Evolutionary conservation across 2,888 invertebrate species (phyloP).

Genomic region (Mechanitis mazaeus): DNA sequence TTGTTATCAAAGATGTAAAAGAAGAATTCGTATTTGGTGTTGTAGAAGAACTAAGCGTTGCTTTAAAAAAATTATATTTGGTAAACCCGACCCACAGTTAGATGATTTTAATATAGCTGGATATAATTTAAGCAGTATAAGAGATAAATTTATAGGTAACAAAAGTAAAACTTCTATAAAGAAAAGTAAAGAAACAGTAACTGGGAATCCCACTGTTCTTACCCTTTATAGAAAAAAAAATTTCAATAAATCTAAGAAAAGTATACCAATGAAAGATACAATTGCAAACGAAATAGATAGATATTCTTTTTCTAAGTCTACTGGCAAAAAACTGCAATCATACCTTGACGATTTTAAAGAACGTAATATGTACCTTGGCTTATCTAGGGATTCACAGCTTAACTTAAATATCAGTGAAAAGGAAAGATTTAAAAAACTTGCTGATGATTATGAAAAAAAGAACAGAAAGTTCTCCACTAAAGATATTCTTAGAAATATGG

Average conservation of each 20-base stretch:
- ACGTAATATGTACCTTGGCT: constrained; percentile 22
- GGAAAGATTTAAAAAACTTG: constrained; percentile 17
- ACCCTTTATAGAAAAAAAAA: constrained; percentile 35
- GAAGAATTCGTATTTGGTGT: constrained; percentile 33
- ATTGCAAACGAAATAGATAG: constrained; percentile 23
- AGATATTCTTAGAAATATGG: constrained; percentile 33
- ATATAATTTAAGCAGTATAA: no score
- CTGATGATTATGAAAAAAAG: constrained; percentile 23
- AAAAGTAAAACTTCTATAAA: constrained; percentile 18
- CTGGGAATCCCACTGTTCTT: constrained; percentile 20
- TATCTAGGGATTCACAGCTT: constrained; percentile 24
- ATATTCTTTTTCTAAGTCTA: constrained; percentile 23
- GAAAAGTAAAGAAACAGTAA: constrained; percentile 9
- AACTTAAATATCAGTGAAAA: constrained; percentile 22
- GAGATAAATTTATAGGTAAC: no score
- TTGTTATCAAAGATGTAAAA: constrained; percentile 27
- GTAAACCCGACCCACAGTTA: constrained; percentile 11
- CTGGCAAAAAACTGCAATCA: constrained; percentile 18
- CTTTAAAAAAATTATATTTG: constrained; percentile 37
- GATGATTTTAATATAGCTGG: no score
- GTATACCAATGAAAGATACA: constrained; percentile 23
- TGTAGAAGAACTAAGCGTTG: constrained; percentile 35
- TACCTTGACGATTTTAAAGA: constrained; percentile 23
- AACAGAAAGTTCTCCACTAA: constrained; percentile 24
- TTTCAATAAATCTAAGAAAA: constrained; percentile 21